These are phyloP conservation scores for Neodiprion pinetum DNA, from an alignment of 1,140 invertebrate species.

Conservation along the genomic window DNA sequence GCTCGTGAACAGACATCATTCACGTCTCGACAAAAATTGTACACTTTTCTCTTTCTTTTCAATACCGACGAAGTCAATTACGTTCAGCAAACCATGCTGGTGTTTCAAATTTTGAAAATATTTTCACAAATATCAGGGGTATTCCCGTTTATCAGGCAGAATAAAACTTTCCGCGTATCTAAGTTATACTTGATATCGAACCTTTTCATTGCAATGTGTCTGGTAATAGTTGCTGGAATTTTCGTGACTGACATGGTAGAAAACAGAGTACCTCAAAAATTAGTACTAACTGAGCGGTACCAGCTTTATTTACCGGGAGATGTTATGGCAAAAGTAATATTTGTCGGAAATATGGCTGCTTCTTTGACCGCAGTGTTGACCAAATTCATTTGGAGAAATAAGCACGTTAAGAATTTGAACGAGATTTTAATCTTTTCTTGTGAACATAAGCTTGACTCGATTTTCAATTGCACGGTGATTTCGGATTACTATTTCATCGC, in stretches of 20 bases:
- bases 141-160: neutral
- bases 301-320: neutral
- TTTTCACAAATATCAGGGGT: neutral
- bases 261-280: neutral
- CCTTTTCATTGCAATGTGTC: neutral
- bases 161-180: neutral
- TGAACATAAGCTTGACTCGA: neutral
- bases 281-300: neutral
- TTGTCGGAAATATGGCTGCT: neutral
- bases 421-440: neutral
- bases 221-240: neutral
- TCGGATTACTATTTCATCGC: neutral
- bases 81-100: neutral
- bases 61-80: too few species aligned
- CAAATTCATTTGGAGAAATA: neutral
- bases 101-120: slow-evolving; percentile 6
- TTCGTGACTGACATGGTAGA: neutral
- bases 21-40: too few species aligned
- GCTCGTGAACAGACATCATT: too few species aligned
- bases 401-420: neutral
- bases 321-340: neutral
- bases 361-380: neutral
- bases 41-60: too few species aligned
- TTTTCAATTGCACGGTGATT: neutral
- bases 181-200: neutral